phyloP scores from a whole-genome alignment of 2,888 invertebrate species.

The Philhelius pedissequus region DNA sequence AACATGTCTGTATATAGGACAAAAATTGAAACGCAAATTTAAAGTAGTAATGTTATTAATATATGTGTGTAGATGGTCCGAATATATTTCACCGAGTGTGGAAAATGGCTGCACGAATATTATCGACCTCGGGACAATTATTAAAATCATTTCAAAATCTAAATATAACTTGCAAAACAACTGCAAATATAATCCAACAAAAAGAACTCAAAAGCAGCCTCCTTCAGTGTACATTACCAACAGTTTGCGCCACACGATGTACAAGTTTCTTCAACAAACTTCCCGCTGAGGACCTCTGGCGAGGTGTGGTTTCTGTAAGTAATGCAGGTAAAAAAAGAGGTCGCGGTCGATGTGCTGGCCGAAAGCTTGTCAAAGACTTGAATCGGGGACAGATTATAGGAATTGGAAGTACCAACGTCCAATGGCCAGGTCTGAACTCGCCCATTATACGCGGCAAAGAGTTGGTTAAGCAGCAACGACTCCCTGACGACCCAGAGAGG shows the following conservation, averaged over 20 bases:
- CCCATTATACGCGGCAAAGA: constrained; percentile 90
- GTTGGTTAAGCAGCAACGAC: constrained; percentile 84
- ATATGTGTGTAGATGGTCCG: too few species aligned
- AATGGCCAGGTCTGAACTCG: constrained; percentile 95
- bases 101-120: constrained; percentile 61
- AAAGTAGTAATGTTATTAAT: too few species aligned
- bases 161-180: constrained; percentile 28
- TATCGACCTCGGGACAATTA: constrained; percentile 40
- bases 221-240: constrained; percentile 24
- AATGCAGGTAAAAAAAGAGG: constrained; percentile 97
- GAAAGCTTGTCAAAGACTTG: constrained; percentile 87
- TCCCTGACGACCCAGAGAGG: constrained; percentile 87
- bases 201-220: constrained; percentile 5
- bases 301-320: constrained; percentile 96
- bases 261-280: constrained; percentile 86
- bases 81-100: neutral
- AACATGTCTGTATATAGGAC: too few species aligned
- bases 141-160: constrained; percentile 59
- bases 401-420: constrained; percentile 87
- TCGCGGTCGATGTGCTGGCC: constrained; percentile 88
- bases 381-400: constrained; percentile 93
- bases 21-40: too few species aligned
- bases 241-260: constrained; percentile 65
- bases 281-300: constrained; percentile 93
- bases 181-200: constrained; percentile 39